Evolutionary conservation across 2,113 vertebrate genomes (phyloP), one percentile per base, ranked within the genome.

Genomic region (Colossoma macropomum): DNA sequence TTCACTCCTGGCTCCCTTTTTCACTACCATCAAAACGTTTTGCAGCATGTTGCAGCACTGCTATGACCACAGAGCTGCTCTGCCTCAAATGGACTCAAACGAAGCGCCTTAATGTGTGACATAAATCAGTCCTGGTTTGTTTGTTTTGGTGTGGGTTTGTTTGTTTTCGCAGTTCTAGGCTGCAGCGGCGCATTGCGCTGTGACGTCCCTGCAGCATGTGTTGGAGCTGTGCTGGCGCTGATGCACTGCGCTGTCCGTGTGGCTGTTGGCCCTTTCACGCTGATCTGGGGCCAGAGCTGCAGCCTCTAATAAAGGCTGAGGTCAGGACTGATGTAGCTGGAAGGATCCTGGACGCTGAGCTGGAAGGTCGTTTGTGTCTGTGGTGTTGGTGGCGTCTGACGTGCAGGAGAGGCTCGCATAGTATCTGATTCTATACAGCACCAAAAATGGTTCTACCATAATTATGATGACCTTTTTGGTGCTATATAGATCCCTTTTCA

Each of bases 191-290:
- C 54, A 72, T 80, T 72, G 62, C 68, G 7, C 70, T 74, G 27
- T 13, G 45, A 74, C 52, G 59, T 66, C 59, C 71, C 45, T 69
- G 54, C 65, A 48, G 69, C 7, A 25, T 32, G 52, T 71, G 30
- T 92, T 89, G n/a, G n/a, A n/a, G n/a, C n/a, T n/a, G 52, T 87
- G 84, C 90, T 89, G 92, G 90, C 87, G 88, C 80, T 78, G 88
- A 90, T 71, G 82, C 77, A 88, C 90, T 89, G 92, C 87, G 89
- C 87, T 89, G 86, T 91, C 87, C 87, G 88, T 89, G 90, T 87
- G 73, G 88, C 88, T 92, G 91, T 91, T 84, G n/a, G 45, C 75
- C 50, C 50, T 21, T 59, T 78, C 56, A 32, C 63, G 59, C 79
- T 82, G 79, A 66, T 54, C 66, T 63, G 8, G 27, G 69, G 48